These are phyloP conservation scores for Liparis tanakae DNA, from an alignment of 2,797 vertebrate genomes.

Conservation along the genomic window DNA sequence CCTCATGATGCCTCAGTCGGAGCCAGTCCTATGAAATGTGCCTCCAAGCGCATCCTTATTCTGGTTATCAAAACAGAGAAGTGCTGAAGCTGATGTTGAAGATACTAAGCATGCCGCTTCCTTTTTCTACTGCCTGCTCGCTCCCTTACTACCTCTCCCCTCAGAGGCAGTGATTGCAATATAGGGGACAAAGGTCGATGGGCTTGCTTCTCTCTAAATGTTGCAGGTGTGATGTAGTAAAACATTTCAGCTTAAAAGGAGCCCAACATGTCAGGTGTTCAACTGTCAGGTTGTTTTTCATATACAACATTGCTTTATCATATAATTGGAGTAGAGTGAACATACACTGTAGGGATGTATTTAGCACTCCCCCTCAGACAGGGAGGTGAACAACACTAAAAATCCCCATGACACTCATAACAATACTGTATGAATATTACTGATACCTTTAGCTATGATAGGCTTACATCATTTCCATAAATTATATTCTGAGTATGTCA, in stretches of 20 bases:
- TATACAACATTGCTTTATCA: not conserved
- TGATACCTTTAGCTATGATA: not conserved
- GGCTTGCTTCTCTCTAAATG: conserved; percentile 41
- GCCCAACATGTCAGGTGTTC: conserved; percentile 32
- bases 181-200: conserved; percentile 23
- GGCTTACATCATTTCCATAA: not conserved
- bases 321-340: not conserved
- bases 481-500: not conserved
- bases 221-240: conserved; percentile 14
- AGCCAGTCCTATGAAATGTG: conserved; percentile 5
- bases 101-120: conserved; percentile 42
- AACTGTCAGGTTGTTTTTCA: conserved; percentile 2
- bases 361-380: not conserved
- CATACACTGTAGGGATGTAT: not conserved
- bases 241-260: conserved; percentile 37
- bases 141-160: conserved; percentile 20
- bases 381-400: no score
- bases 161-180: not conserved
- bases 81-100: conserved; percentile 2
- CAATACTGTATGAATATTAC: not conserved
- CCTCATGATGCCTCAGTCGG: conserved; percentile 55
- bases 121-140: conserved; percentile 38
- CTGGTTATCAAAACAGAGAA: conserved; percentile 21
- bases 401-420: no score
- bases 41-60: conserved; percentile 27